Evolutionary conservation across 2,888 invertebrate genomes (phyloP).

Genomic region (Cenopis cana): DNA sequence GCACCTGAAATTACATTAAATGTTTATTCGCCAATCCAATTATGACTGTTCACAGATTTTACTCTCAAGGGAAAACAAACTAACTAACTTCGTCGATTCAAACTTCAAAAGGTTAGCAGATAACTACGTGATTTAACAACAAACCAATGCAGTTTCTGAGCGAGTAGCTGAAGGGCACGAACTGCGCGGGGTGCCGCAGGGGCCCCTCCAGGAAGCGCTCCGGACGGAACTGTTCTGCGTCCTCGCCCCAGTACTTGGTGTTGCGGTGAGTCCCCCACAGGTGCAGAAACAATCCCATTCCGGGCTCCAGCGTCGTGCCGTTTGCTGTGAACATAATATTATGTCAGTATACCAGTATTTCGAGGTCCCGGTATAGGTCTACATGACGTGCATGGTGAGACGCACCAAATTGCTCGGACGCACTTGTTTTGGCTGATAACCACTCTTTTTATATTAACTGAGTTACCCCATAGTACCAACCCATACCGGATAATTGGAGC

Average conservation of each 20-base stretch:
- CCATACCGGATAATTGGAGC: too few species aligned
- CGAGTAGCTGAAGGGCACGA: slow-evolving; percentile 21
- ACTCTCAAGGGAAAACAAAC: background rate
- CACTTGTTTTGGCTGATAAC: too few species aligned
- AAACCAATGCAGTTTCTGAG: slow-evolving; percentile 15
- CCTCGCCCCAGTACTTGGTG: slow-evolving; percentile 21
- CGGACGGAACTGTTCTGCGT: slow-evolving; percentile 4
- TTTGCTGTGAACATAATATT: background rate
- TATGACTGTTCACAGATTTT: background rate
- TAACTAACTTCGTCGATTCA: background rate
- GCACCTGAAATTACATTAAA: background rate
- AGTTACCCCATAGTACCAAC: too few species aligned
- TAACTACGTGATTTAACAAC: background rate
- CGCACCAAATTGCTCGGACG: too few species aligned
- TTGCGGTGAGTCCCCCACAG: slow-evolving; percentile 14
- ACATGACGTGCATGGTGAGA: too few species aligned
- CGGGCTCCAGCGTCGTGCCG: background rate
- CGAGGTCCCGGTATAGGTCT: too few species aligned
- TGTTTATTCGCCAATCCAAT: background rate
- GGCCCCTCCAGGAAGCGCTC: slow-evolving; percentile 15
- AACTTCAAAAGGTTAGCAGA: background rate
- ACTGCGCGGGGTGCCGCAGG: slow-evolving; percentile 11
- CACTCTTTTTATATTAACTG: too few species aligned
- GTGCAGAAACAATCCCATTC: background rate
- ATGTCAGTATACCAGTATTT: too few species aligned